Evolutionary conservation across 1,140 invertebrate genomes (phyloP), one percentile per base, ranked within the genome.

Genomic region (Saccostrea cuccullata): DNA sequence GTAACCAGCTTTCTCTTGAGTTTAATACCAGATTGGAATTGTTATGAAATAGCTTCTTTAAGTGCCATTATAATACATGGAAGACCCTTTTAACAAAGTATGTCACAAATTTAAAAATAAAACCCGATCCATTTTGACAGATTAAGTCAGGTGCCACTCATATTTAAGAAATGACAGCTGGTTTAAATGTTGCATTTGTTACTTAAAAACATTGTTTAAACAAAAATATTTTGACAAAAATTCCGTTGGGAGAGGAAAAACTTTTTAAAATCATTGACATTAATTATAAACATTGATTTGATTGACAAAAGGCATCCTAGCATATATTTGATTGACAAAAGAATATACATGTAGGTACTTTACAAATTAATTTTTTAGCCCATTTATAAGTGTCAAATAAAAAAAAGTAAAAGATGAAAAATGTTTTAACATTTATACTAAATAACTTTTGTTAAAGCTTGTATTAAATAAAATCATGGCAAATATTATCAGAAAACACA

Each of bases 71-170:
- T 30, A 73, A 13, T 60, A 60, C 13, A 60, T 15, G 58, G 20
- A 60, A 64, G 58, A 64, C 23, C 30, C 70, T 77, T 30, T 30
- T 77, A 40, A 9, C 30, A 13, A 77, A 77, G 26, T 36, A 77
- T 77, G 70, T 77, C 70, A 77, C 70, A 77, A 13, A 77, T 77
- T 77, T 77, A 77, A 77, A 77, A 36, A 15, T 15, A 77, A 77
- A 36, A 5, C 26, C 26, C 26, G 30, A 30, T 17, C 70, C 30
- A 30, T 8, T 36, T 30, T 77, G 70, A 77, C 70, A 77, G 70
- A 5, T 77, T 23, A 36, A 77, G 26, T 36, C 15, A 26, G 5
- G n/a, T 30, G 26, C 30, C 70, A 77, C 26, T 77, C 30, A 26
- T 9, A 12, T 30, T 36, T 77, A 77, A 77, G 30, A 77, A 77